Base-by-base conservation (phyloP, 1,140 invertebrate species). In the Pseudobourletiella spinata region DNA sequence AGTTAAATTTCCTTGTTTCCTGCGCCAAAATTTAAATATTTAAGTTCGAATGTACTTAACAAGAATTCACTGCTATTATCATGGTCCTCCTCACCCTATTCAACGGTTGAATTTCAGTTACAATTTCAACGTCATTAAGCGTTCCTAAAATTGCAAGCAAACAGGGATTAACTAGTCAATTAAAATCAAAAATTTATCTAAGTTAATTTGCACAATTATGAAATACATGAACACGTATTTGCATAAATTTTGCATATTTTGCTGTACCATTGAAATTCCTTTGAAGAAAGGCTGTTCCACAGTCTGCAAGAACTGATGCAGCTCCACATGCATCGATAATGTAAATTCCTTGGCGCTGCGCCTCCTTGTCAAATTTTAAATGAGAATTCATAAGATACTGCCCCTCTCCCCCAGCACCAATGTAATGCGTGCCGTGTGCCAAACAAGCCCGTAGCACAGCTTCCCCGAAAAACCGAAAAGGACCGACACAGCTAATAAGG, bases 281-380 rank as follows among this genome's bases (percentile, higher is more conserved):
- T n/a, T 39, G 32, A 8, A 39, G n/a, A n/a, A 39, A 39, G n/a
- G n/a, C 32, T 11, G 32, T 39, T 11, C 24, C 28, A 26, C 22
- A 26, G 61, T 83, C 82, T 55, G 74, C 74, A 35, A 81, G 82
- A 57, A 84, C 79, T 26, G 50, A 56, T 70, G 94, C 92, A 72
- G 92, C 89, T 1, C 93, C 94, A 77, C 91, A 95, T 15, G 90
- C 86, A 68, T 87, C 89, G 11, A 97, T 76, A 3, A 96, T 77
- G 72, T 89, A 94, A 1, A 92, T 78, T 24, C 80, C 85, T 20
- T 85, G 85, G 59, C 91, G 82, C 72, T 11, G 8, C 32, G 32
- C 32, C 32, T 11, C n/a, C 8, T 39, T n/a, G n/a, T 39, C 8
- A n/a, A 11, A 39, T n/a, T 11, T 11, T 8, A 39, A n/a, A 11